phyloP scores from a whole-genome alignment of 2,888 invertebrate species.

The Noctua comes region DNA sequence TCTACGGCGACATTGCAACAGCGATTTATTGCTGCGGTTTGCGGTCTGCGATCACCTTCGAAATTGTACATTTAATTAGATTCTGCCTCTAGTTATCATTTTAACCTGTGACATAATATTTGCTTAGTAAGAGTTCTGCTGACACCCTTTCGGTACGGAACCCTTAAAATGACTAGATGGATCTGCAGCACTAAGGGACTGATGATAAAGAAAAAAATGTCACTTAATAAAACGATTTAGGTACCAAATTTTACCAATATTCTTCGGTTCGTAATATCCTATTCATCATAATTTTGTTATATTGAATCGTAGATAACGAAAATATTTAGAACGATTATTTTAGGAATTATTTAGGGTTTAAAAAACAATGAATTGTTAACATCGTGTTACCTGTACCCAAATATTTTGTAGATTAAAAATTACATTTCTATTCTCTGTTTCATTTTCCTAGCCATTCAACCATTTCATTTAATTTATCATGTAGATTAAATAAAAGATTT shows the following conservation, averaged over 20 bases:
- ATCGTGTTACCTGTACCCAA: not conserved
- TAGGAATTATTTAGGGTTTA: not conserved
- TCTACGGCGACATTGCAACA: too few relatives aligned
- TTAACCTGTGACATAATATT: too few relatives aligned
- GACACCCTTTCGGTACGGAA: not conserved
- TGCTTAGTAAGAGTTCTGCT: not conserved
- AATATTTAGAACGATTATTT: not conserved
- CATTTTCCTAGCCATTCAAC: not conserved
- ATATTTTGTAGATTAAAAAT: slow-evolving; percentile 22
- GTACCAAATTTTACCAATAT: not conserved
- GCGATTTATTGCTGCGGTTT: too few relatives aligned
- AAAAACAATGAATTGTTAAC: slow-evolving; percentile 13
- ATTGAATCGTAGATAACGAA: not conserved
- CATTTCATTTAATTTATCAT: not conserved
- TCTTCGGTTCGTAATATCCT: not conserved
- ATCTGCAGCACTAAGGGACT: not conserved
- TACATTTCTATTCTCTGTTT: slow-evolving; percentile 2
- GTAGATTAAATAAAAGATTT: too few relatives aligned
- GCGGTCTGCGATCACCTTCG: too few relatives aligned
- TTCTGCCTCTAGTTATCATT: too few relatives aligned
- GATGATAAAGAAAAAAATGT: too few relatives aligned
- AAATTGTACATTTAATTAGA: too few relatives aligned
- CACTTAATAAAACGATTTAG: not conserved
- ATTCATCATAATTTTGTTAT: not conserved
- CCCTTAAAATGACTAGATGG: not conserved